Conservation (phyloP, 2,113 vertebrate species). For the Tragelaphus strepsiceros region DNA sequence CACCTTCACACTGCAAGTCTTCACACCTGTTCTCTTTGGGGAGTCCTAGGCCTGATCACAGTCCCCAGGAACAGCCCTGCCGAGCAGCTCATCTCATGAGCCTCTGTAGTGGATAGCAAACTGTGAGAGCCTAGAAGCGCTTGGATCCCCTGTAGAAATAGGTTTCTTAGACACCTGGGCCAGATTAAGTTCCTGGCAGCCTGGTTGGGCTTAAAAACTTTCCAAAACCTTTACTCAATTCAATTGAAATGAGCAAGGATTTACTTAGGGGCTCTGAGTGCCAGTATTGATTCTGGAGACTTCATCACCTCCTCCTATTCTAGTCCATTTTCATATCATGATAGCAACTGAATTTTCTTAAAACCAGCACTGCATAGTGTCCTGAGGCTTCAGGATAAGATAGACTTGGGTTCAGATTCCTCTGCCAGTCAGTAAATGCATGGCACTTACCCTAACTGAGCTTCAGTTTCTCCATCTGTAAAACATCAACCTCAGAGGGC, state of each 20-base stretch:
- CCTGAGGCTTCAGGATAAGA: not conserved
- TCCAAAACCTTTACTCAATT: slow-evolving; percentile 22
- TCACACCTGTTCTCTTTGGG: not conserved
- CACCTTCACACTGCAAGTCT: not conserved
- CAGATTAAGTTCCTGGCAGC: slow-evolving; percentile 19
- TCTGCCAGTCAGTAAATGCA: not conserved
- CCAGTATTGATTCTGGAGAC: not conserved
- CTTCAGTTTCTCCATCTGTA: not conserved
- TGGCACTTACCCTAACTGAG: not conserved
- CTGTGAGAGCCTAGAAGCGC: not conserved
- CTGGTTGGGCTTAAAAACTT: not conserved
- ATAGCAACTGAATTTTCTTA: not conserved
- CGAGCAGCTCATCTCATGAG: not conserved
- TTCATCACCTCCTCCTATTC: not conserved
- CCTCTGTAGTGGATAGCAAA: not conserved
- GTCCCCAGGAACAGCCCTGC: not conserved
- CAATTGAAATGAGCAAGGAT: slow-evolving; percentile 16
- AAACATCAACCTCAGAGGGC: not conserved
- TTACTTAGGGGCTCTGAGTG: not conserved
- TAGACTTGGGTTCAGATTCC: not conserved
- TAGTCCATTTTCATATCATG: not conserved
- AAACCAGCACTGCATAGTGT: not conserved
- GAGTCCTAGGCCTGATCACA: not conserved
- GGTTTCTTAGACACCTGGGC: not conserved
- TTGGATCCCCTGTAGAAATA: not conserved